Base-by-base conservation (phyloP, 2,113 vertebrate genomes). In the Gila orcuttii region DNA sequence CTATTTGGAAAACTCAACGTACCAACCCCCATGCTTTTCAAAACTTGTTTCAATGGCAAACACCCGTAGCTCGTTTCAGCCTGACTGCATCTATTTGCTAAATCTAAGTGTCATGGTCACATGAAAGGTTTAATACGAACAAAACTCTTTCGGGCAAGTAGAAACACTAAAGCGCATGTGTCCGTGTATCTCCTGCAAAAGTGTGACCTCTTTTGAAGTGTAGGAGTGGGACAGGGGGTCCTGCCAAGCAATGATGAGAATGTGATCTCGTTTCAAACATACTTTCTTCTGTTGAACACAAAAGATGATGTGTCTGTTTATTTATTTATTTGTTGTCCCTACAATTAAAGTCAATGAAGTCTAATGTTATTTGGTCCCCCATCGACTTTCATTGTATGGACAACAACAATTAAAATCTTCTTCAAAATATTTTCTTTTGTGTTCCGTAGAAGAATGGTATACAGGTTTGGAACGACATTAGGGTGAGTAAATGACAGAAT, bases 161-260 rank as follows among this genome's bases (percentile, higher is more conserved):
- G 25, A 71, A 57, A 23, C 45, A 71, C 28, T 55, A 55, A 31
- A 55, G 28, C 1, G 11, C 50, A 78, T 33, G 76, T 45, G 23
- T 45, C n/a, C 1, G 36, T 23, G 17, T 52, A 50, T 68, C 79
- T 68, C 39, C 36, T 68, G 50, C 11, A 31, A 62, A 79, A 79
- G 31, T 79, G 33, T 79, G 55, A 55, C 47, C 47, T 19, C 47
- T 55, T 76, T 52, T 52, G 55, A 77, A 77, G 75, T 77, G 75
- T 33, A 55, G n/a, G 47, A 33, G 25, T 77, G 28, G 47, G 75
- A 77, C 47, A 5, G 8, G 45, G 50, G 47, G 45, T 55, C 47
- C 52, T 79, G 31, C 77, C 77, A 79, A 79, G 13, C 36, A 66
- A 68, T 83, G 64, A 71, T n/a, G 23, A 57, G 64, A 82, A 82